phyloP scores from a whole-genome alignment of 2,797 vertebrate species.

The Nyctibius grandis region DNA sequence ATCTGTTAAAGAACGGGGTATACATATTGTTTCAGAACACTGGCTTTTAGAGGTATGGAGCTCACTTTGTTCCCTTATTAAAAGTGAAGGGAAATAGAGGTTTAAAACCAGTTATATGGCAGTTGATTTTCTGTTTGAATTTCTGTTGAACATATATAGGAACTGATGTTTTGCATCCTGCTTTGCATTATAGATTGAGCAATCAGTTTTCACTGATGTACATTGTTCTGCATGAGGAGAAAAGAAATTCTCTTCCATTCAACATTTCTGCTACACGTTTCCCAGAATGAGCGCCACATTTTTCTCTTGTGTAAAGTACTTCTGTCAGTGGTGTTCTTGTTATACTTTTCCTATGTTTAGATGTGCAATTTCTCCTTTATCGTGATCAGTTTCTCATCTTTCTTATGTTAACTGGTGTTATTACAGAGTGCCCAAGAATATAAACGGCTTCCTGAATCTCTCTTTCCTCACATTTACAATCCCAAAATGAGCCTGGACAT shows the following conservation, averaged over 20 bases:
- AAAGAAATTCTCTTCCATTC: neutral
- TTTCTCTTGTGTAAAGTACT: neutral
- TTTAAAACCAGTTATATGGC: neutral
- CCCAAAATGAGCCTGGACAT: constrained; percentile 97
- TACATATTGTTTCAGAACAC: constrained; percentile 92
- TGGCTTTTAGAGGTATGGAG: constrained; percentile 90
- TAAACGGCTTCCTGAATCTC: constrained; percentile 85
- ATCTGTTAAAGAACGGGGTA: constrained; percentile 87
- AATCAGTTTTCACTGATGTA: neutral
- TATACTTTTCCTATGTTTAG: neutral
- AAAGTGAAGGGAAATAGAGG: neutral
- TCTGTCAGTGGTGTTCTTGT: neutral
- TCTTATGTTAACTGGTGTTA: neutral
- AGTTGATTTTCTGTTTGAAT: neutral
- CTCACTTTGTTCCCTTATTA: neutral
- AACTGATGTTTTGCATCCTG: neutral
- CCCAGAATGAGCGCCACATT: accelerated
- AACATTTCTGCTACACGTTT: neutral
- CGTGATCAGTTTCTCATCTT: neutral
- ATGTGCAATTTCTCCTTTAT: neutral
- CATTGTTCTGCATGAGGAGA: neutral
- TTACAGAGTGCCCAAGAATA: constrained; percentile 89
- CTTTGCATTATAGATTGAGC: neutral
- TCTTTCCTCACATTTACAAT: constrained; percentile 96
- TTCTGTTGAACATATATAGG: neutral